These are phyloP conservation scores for Nothocercus nigrocapillus DNA, from an alignment of 2,113 vertebrate genomes.

Conservation along the genomic window DNA sequence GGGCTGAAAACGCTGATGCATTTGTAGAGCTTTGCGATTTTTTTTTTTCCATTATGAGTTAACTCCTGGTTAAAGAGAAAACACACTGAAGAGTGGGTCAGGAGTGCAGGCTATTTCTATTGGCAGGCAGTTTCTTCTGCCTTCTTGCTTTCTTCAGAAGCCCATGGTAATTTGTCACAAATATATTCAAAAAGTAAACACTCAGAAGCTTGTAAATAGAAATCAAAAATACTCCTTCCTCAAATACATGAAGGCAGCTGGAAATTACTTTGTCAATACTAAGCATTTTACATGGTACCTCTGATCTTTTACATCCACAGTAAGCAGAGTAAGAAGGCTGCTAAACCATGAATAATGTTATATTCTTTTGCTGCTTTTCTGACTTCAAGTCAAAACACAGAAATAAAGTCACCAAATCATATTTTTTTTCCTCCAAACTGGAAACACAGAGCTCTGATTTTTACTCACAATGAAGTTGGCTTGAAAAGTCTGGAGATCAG, in stretches of 20 bases:
- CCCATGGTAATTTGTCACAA: not conserved
- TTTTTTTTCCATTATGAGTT: not conserved
- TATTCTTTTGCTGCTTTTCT: not conserved
- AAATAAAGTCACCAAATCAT: not conserved
- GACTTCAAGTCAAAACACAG: not conserved
- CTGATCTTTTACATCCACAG: not conserved
- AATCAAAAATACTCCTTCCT: not conserved
- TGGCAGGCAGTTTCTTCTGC: too few relatives aligned
- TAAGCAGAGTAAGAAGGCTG: not conserved
- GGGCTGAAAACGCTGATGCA: not conserved
- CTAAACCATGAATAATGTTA: not conserved
- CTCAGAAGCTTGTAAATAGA: not conserved
- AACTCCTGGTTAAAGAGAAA: not conserved
- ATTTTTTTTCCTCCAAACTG: not conserved
- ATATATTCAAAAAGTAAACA: not conserved
- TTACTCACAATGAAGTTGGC: not conserved
- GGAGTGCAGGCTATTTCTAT: not conserved
- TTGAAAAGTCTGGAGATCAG: not conserved
- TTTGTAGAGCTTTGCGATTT: not conserved
- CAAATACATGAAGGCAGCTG: not conserved
- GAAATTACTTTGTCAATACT: not conserved
- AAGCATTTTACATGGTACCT: not conserved
- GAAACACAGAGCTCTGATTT: too few relatives aligned
- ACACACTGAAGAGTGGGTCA: too few relatives aligned
- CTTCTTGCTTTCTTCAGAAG: not conserved